Evolutionary conservation across 2,888 invertebrate species (phyloP).

Genomic region (Trachelus iudaicus): DNA sequence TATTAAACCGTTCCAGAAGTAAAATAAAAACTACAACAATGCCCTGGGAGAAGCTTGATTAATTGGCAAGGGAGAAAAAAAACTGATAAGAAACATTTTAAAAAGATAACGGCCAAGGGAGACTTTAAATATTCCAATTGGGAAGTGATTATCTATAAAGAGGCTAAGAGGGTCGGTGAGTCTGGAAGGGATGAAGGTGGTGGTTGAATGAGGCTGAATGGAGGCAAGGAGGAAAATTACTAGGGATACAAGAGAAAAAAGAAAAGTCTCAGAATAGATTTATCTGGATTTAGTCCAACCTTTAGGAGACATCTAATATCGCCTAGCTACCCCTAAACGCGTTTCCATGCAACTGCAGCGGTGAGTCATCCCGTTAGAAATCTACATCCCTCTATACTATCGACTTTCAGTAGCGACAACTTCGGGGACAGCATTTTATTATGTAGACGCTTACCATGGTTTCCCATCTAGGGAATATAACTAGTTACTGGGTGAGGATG

Average conservation of each 20-base stretch:
- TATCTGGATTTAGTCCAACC: conserved; percentile 46
- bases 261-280: conserved; percentile 39
- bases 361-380: neutral
- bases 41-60: neutral
- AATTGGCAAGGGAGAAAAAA: neutral
- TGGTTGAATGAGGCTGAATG: neutral
- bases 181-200: neutral
- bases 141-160: neutral
- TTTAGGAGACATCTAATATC: neutral
- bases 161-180: conserved; percentile 4
- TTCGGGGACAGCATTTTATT: neutral
- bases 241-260: neutral
- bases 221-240: neutral
- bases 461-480: neutral
- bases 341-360: neutral
- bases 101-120: neutral
- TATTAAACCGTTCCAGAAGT: neutral
- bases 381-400: neutral
- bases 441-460: neutral
- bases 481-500: neutral
- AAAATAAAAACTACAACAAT: neutral
- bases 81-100: neutral
- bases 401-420: neutral
- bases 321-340: neutral
- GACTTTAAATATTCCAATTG: neutral